These are phyloP conservation scores for Ernsta delagoae DNA, from an alignment of 2,888 invertebrate genomes.

Conservation along the genomic window DNA sequence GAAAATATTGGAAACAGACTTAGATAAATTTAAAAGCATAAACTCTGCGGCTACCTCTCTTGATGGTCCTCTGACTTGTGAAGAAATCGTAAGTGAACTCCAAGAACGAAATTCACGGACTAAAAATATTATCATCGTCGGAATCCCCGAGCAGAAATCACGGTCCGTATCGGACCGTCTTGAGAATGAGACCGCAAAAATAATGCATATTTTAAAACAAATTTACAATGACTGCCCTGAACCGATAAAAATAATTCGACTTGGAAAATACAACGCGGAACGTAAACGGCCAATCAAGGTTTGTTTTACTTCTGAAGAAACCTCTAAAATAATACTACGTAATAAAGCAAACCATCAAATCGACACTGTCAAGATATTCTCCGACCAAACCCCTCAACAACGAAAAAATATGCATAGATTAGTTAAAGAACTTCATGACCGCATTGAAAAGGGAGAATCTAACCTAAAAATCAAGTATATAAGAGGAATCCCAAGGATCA, in stretches of 20 bases:
- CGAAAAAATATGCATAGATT: slow-evolving; percentile 34
- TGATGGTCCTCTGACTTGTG: not conserved
- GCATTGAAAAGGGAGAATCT: slow-evolving; percentile 37
- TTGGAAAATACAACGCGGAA: not conserved
- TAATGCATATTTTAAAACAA: not conserved
- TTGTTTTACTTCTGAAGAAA: slow-evolving; percentile 1
- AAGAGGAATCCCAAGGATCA: slow-evolving; percentile 41
- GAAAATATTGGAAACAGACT: slow-evolving; percentile 20
- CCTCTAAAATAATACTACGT: not conserved
- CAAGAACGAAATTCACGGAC: not conserved
- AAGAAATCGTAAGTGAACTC: slow-evolving; percentile 28
- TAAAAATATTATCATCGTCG: not conserved
- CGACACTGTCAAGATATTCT: slow-evolving; percentile 22
- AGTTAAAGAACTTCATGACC: slow-evolving; percentile 31
- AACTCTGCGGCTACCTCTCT: not conserved
- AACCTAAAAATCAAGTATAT: slow-evolving; percentile 41
- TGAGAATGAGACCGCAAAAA: not conserved
- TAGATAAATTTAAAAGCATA: slow-evolving; percentile 17
- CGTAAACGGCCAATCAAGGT: slow-evolving; percentile 2
- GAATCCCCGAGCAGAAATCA: not conserved
- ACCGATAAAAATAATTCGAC: not conserved
- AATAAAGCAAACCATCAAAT: not conserved
- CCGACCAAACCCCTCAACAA: slow-evolving; percentile 41
- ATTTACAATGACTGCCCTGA: not conserved
- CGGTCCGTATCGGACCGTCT: not conserved